Base-by-base conservation (phyloP, 2,888 invertebrate genomes). In the Microctonus aethiopoides region DNA sequence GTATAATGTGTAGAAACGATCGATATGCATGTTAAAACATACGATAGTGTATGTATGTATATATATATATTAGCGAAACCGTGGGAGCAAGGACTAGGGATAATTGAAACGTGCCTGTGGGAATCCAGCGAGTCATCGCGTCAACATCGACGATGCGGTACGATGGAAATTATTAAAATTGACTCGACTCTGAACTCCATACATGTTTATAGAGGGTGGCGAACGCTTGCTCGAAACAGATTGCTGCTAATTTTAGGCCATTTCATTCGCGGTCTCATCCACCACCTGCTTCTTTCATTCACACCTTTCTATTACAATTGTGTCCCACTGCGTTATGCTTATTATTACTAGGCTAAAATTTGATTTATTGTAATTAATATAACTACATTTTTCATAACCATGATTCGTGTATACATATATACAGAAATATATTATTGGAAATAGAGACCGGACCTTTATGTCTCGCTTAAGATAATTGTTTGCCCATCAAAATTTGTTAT, bases 211-310 rank as follows among this genome's bases (percentile, higher is more conserved):
- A 32, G 60, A 13, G 46, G 72, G 61, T 54, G 72, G 34, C 34
- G 66, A 69, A 39, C 52, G 51, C 71, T 70, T 63, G 73, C 56
- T 56, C 73, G 75, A 78, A 77, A n/a, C 79, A 74, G 81, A 82
- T 82, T 80, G 82, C 76, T 74, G 81, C 79, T 78, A 82, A 82
- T 82, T 70, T 61, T 80, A 56, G 69, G 71, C 66, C 76, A 73
- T 79, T 81, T 82, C 80, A 82, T 82, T 80, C 76, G 75, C 74
- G 76, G 74, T 77, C 76, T 81, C 82, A 78, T 78, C 78, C 76
- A 78, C 77, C 83, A 82, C 81, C 82, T 82, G 82, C 78, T 67
- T 61, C 39, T 56, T n/a, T 24, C 54, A 57, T 68, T 67, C 59
- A 26, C 68, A 66, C 72, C 69, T 71, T 65, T 65, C 32, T 29